Evolutionary conservation across 2,113 vertebrate genomes (phyloP).

Genomic region (Cyprinus carpio): DNA sequence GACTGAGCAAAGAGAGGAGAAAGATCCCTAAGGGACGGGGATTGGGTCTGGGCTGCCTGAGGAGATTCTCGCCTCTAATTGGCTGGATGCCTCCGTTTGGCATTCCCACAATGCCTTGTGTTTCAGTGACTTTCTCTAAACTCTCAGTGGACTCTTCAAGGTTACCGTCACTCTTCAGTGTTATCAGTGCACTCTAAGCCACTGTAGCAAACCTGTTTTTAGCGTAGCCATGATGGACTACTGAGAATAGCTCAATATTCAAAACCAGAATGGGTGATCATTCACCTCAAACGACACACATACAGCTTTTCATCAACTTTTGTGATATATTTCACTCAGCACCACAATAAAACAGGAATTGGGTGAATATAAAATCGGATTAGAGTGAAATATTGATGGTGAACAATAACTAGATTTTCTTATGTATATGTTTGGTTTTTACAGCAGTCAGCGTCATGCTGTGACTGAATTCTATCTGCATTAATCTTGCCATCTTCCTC

Average conservation of each 20-base stretch:
- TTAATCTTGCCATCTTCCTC: constrained; percentile 9
- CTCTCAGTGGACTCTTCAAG: constrained; percentile 51
- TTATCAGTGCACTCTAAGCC: constrained; percentile 45
- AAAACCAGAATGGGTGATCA: not conserved
- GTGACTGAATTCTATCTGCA: constrained; percentile 31
- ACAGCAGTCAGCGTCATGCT: not conserved
- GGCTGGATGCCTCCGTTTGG: constrained; percentile 36
- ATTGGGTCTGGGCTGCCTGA: constrained; percentile 50
- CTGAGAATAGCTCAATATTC: constrained; percentile 33
- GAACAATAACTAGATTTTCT: constrained; percentile 1
- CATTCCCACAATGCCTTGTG: constrained; percentile 51
- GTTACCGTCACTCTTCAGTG: constrained; percentile 55
- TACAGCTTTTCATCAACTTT: constrained; percentile 12
- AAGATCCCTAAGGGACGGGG: constrained; percentile 48
- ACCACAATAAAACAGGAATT: constrained; percentile 19
- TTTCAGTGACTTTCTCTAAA: constrained; percentile 54
- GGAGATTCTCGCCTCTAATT: constrained; percentile 57
- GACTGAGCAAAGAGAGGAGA: not conserved
- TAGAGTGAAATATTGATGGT: not conserved
- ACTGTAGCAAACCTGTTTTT: constrained; percentile 37
- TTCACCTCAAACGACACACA: not conserved
- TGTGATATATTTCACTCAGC: constrained; percentile 30
- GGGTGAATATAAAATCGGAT: not conserved
- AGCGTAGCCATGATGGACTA: constrained; percentile 3
- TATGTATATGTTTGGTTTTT: not conserved